A percentile compares a stretch with the other conserved stretches of the same genome.
phyloP scores from a whole-genome alignment of 2,888 invertebrate genomes.

The Lobophora halterata region DNA sequence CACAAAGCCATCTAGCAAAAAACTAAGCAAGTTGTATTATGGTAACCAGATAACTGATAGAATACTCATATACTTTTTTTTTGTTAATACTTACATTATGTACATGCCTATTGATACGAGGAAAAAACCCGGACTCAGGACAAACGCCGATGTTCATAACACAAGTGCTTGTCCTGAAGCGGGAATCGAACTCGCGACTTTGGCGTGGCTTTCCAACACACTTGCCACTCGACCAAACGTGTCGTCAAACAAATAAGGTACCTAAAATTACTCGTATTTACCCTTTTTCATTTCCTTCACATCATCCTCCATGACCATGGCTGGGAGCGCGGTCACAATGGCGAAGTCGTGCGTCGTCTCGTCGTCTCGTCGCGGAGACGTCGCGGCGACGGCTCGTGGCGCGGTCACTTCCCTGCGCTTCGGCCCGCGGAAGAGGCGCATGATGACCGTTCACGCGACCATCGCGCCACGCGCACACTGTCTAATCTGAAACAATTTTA shows the following conservation, averaged over 20 bases:
- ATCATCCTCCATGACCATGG: slow-evolving; percentile 88
- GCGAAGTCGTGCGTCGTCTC: slow-evolving; percentile 82
- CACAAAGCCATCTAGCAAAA: no score
- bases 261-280: slow-evolving; percentile 31
- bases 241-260: no score
- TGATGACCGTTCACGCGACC: slow-evolving; percentile 78
- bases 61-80: no score
- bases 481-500: slow-evolving; percentile 32
- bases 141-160: no score
- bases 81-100: no score
- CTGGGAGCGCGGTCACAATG: slow-evolving; percentile 88
- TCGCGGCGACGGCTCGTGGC: slow-evolving; percentile 70
- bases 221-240: no score
- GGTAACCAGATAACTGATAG: no score
- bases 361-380: slow-evolving; percentile 69
- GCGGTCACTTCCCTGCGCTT: slow-evolving; percentile 83
- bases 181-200: no score
- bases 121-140: no score
- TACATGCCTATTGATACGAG: no score
- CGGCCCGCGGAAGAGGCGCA: slow-evolving; percentile 84
- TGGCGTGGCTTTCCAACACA: no score
- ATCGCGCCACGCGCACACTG: slow-evolving; percentile 63
- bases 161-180: no score
- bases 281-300: slow-evolving; percentile 82
- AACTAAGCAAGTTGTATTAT: neutral